Evolutionary conservation across 2,888 invertebrate genomes (phyloP).

Genomic region (Dynastes maya): DNA sequence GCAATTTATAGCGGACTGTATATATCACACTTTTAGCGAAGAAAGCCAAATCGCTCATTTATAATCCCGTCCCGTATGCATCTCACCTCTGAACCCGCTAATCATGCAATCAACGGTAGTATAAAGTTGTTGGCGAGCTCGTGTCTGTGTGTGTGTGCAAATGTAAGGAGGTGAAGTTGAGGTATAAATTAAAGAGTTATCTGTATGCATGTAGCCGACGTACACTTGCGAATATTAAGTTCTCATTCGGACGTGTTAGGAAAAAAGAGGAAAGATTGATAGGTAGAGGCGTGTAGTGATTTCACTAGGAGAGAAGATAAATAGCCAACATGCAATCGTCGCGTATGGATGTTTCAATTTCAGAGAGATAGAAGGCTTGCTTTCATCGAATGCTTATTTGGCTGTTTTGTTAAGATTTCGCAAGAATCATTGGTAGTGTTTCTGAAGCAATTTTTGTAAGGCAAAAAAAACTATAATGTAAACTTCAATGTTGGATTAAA

Average conservation of each 20-base stretch:
- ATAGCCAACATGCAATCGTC: conserved; percentile 8
- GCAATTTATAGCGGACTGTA: too few relatives aligned
- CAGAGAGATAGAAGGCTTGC: neutral
- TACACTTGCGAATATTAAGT: neutral
- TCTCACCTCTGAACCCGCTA: conserved; percentile 26
- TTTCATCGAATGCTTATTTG: neutral
- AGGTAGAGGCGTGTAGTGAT: neutral
- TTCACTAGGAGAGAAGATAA: neutral
- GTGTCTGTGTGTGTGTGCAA: too few relatives aligned
- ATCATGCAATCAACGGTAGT: conserved; percentile 22
- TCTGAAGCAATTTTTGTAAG: too few relatives aligned
- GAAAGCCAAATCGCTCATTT: neutral
- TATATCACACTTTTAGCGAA: neutral
- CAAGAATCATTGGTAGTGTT: too few relatives aligned
- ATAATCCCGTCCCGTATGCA: conserved; percentile 4
- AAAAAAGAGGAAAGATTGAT: neutral
- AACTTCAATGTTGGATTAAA: too few relatives aligned
- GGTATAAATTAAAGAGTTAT: conserved; percentile 10
- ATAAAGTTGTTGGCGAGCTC: too few relatives aligned
- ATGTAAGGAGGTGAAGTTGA: conserved; percentile 6
- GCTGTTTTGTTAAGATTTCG: neutral
- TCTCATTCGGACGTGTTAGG: conserved; percentile 1
- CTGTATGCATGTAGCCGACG: neutral
- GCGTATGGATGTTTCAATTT: neutral
- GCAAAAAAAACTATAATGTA: too few relatives aligned